Evolutionary conservation across 2,113 vertebrate species (phyloP), one percentile per base, ranked within the genome.

Genomic region (Rhineura floridana): DNA sequence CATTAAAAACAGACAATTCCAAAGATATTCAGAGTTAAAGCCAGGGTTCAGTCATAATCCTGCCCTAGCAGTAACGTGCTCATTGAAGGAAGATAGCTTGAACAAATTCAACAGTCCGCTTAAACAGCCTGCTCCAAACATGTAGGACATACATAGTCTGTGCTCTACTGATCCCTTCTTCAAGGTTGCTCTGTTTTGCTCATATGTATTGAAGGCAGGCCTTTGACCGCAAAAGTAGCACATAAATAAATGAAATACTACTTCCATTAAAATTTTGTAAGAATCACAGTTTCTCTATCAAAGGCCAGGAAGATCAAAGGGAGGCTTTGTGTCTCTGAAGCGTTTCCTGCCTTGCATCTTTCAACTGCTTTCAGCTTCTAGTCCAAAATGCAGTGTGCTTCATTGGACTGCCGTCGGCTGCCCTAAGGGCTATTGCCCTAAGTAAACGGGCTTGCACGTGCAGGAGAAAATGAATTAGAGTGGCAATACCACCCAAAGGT

Each of bases 241-340:
- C 15, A 88, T 30, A 90, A 90, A 90, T 90, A 86, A 90, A 90
- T 91, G 80, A 89, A 83, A 4, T 55, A 70, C 25, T 1, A 63
- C 83, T 3, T 87, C 70, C 6, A 2, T 30, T 90, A 90, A 81
- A 21, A 87, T 8, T 86, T 89, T 72, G 87, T 83, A 83, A 67
- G 81, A 88, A 83, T 88, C 87, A 11, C 0, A 23, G 5, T 79
- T 87, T 6, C 42, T n/a, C 67, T 87, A 59, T 83, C 62, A 85
- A 88, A 50, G 75, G 88, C 46, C 4, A 86, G 12, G 86, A 59
- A 3, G 91, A 87, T 10, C 63, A 25, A 90, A n/a, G 0, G 0
- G 23, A 85, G 81, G 46, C 55, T 65, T 81, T 90, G 48, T 93
- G 28, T 55, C 84, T 89, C 39, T 83, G 15, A 87, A 25, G 80